Base-by-base conservation (phyloP, 2,113 vertebrate genomes). In the Nerophis ophidion region DNA sequence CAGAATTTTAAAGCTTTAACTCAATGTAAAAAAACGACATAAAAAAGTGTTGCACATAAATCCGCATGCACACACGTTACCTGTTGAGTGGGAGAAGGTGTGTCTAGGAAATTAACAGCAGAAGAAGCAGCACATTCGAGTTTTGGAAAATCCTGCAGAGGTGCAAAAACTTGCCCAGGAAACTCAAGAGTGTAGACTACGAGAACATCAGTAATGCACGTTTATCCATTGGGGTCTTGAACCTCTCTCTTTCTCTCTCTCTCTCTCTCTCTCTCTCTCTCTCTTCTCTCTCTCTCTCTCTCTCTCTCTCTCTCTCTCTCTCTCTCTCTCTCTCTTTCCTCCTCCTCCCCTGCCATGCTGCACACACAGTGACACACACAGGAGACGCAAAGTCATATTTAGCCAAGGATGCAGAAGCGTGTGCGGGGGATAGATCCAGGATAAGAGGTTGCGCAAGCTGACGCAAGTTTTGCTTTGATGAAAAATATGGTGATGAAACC, bases 211-310 rank as follows among this genome's bases (percentile, higher is more conserved):
- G 74, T 70, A 71, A 71, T 58, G 62, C 11, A 63, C 46, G 69
- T 77, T 72, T 76, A 70, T 68, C 68, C 84, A 77, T 72, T 49
- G 65, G 77, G 81, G 75, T 78, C 76, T 81, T 58, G 53, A 74
- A 74, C 72, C 81, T 63, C 82, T 67, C 76, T 74, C 79, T 74
- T 49, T 74, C 64, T 70, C 65, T 46, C 69, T 69, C 64, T 49
- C 54, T 58, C 61, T 36, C 71, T 68, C 70, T 50, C 62, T 58
- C 68, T 53, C 58, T 48, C 49, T 44, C 52, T 60, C 72, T 66
- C 6, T n/a, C n/a, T n/a, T 50, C 62, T 58, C 68, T 53, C 58
- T 48, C 49, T 44, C 52, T 60, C 72, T 66, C 81, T 63, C 82
- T 67, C 76, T 74, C 79, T 74, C 48, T 74, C 64, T 70, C 65